phyloP scores from a whole-genome alignment of 2,888 invertebrate species.

The Operophtera brumata region DNA sequence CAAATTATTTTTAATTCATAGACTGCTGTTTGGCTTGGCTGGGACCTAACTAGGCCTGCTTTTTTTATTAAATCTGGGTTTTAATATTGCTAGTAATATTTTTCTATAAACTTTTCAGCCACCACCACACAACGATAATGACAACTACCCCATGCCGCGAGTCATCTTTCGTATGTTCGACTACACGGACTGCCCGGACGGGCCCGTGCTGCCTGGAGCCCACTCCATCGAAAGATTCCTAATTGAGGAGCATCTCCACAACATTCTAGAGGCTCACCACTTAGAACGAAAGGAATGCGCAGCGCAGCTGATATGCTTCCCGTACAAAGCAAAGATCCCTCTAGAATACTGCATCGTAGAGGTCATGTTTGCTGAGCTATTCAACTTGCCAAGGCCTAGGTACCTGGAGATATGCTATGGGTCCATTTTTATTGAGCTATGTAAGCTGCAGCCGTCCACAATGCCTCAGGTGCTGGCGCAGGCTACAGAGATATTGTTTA shows the following conservation, averaged over 20 bases:
- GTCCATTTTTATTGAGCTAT: slow-evolving; percentile 96
- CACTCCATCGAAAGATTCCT: slow-evolving; percentile 98
- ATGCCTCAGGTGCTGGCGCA: slow-evolving; percentile 99
- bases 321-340: slow-evolving; percentile 96
- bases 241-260: slow-evolving; percentile 97
- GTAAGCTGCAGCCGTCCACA: slow-evolving; percentile 96
- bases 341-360: slow-evolving; percentile 99
- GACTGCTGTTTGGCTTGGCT: too few species aligned
- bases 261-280: slow-evolving; percentile 93
- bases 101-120: slow-evolving; percentile 78
- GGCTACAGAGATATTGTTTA: slow-evolving; percentile 97
- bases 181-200: slow-evolving; percentile 98
- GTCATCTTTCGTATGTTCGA: slow-evolving; percentile 98
- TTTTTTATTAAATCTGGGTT: too few species aligned
- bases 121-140: slow-evolving; percentile 95
- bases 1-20: too few species aligned
- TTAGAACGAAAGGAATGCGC: slow-evolving; percentile 97
- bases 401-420: slow-evolving; percentile 97
- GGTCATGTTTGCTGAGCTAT: slow-evolving; percentile 96
- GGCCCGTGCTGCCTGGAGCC: slow-evolving; percentile 94
- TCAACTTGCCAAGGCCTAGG: slow-evolving; percentile 93
- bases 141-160: slow-evolving; percentile 95
- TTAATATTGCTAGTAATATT: background rate
- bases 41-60: too few species aligned
- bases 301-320: slow-evolving; percentile 93